Conservation (phyloP, 2,888 invertebrate species). For the Lobophora halterata region DNA sequence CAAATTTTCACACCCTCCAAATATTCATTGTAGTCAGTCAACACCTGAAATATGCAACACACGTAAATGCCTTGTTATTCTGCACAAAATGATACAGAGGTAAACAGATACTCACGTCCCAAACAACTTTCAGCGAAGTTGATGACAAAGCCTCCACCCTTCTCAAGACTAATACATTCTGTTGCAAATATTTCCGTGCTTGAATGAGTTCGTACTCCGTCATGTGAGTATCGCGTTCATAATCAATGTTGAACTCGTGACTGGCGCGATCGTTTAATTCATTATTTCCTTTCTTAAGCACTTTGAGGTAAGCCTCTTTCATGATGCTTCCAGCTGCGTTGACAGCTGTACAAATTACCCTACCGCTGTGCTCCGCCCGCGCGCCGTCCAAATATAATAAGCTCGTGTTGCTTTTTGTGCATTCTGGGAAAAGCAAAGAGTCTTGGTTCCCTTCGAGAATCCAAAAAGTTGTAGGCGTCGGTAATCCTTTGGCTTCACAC, state of each 20-base stretch:
- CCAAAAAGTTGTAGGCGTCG: conserved; percentile 97
- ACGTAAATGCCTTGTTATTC: conserved; percentile 17
- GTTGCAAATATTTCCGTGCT: conserved; percentile 88
- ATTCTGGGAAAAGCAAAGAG: conserved; percentile 77
- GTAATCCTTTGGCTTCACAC: conserved; percentile 95
- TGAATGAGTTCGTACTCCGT: conserved; percentile 89
- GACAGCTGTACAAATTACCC: conserved; percentile 75
- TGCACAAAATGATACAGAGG: conserved; percentile 21
- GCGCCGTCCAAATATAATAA: conserved; percentile 72
- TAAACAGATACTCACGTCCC: conserved; percentile 84
- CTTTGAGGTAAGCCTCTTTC: conserved; percentile 75
- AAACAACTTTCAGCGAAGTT: conserved; percentile 88
- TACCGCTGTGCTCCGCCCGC: conserved; percentile 67
- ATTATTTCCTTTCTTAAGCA: conserved; percentile 68
- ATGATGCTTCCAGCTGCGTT: conserved; percentile 76
- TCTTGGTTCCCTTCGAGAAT: conserved; percentile 94
- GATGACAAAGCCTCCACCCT: conserved; percentile 85
- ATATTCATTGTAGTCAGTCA: conserved; percentile 78
- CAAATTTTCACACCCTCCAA: conserved; percentile 87
- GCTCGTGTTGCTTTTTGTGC: conserved; percentile 73
- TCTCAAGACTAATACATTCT: conserved; percentile 88
- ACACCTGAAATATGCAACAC: conserved; percentile 54
- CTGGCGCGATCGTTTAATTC: conserved; percentile 58
- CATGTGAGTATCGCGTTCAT: conserved; percentile 71
- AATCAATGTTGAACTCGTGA: conserved; percentile 55